phyloP scores from a whole-genome alignment of 2,888 invertebrate species.

The Orthonevra nobilis region DNA sequence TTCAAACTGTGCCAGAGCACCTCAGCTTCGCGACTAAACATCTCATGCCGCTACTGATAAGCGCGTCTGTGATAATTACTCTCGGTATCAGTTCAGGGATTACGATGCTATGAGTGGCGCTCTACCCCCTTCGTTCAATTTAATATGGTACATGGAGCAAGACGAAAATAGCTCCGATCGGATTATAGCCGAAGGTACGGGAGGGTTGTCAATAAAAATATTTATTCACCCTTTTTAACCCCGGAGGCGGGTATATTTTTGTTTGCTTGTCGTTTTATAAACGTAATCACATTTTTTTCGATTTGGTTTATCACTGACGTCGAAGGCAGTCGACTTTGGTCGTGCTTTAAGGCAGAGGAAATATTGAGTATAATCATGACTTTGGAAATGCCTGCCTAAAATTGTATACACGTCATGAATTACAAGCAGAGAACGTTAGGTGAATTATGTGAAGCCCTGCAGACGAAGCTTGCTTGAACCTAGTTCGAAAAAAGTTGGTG shows the following conservation, averaged over 20 bases:
- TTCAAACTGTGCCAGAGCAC: constrained; percentile 19
- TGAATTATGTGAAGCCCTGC: too few relatives aligned
- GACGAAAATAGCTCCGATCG: constrained; percentile 14
- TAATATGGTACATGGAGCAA: constrained; percentile 1
- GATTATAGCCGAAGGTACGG: not conserved
- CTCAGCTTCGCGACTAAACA: constrained; percentile 9
- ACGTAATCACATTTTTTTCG: not conserved
- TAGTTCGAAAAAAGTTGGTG: too few relatives aligned
- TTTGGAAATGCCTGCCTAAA: too few relatives aligned
- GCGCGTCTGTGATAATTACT: not conserved
- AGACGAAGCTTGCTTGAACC: too few relatives aligned
- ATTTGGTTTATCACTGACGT: constrained; percentile 14
- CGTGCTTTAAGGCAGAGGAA: too few relatives aligned
- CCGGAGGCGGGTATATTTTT: not conserved
- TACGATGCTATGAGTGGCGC: not conserved
- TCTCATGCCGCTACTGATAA: constrained; percentile 22
- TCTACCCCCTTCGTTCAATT: not conserved
- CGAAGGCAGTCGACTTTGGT: too few relatives aligned
- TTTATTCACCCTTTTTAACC: constrained; percentile 13
- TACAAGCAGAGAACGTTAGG: too few relatives aligned
- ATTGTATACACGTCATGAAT: too few relatives aligned
- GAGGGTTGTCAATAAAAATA: constrained; percentile 22
- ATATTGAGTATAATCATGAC: not conserved
- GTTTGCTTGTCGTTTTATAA: not conserved
- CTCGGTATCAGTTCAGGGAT: constrained; percentile 10